Evolutionary conservation across 2,888 invertebrate genomes (phyloP), one percentile per base, ranked within the genome.

Genomic region (Epinotia brunnichana): DNA sequence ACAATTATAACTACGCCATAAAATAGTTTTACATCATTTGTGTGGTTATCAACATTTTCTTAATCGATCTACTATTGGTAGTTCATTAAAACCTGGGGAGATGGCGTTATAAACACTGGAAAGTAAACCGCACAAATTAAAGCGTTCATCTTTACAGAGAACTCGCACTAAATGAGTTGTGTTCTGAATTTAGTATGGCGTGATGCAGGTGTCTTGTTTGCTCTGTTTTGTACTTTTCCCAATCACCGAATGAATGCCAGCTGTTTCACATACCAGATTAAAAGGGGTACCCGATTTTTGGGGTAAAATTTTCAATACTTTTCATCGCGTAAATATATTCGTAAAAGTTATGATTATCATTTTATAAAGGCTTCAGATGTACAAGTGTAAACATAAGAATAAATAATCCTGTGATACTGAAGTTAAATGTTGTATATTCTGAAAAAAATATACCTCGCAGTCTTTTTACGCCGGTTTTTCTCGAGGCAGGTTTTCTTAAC

Each of bases 191-290:
- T 44, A 10, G 24, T 41, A 48, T 7, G 51, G 17, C 1, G 67
- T 19, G 35, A 41, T 19, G 68, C 73, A 73, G 69, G 73, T 73
- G 69, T 41, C 61, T 29, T 29, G n/a, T 51, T 19, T 51, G 62
- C 24, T 19, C 11, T 62, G 17, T 48, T 63, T 73, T 63, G 68
- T 69, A 63, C 69, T 63, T 73, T 63, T 69, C 59, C 62, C 68
- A 73, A 51, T 73, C 68, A 41, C 51, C 35, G 19, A 51, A 73
- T 19, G 51, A 68, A 53, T 57, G 63, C 73, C 73, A 73, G 73
- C 73, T 73, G 73, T 73, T 73, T 51, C 24, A 51, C 29, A 57
- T 63, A 59, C 66, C 66, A 41, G 63, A 19, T 19, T 9, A 51
- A 53, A 59, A 69, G 19, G 35, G 1, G 1, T 69, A 63, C 68